phyloP scores from a whole-genome alignment of 2,797 vertebrate species.

The Atherinosoma microstoma region DNA sequence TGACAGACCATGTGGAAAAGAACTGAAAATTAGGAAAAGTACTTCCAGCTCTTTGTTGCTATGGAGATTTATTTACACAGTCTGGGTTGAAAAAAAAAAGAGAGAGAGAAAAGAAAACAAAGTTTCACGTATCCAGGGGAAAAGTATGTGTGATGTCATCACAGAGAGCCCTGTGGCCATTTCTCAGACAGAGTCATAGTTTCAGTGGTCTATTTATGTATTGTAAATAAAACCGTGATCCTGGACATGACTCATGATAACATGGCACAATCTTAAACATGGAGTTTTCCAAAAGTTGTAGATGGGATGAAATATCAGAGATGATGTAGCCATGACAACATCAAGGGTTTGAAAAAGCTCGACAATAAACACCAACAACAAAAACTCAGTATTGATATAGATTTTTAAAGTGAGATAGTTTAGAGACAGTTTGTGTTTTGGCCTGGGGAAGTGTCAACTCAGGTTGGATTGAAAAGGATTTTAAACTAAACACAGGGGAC shows the following conservation, averaged over 20 bases:
- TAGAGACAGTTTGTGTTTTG: not conserved
- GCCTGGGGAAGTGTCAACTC: not conserved
- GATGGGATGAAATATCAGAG: not conserved
- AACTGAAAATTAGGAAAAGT: not conserved
- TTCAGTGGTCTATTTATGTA: slow-evolving; percentile 58
- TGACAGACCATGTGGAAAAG: not conserved
- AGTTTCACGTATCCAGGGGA: slow-evolving; percentile 12
- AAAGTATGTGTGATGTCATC: slow-evolving; percentile 50
- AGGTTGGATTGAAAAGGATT: not conserved
- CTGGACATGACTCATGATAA: not conserved
- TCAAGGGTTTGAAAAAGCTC: not conserved
- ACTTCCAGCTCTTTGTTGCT: not conserved
- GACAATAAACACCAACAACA: not conserved
- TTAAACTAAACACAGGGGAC: not conserved
- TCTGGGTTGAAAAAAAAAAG: not conserved
- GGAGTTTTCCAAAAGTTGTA: not conserved
- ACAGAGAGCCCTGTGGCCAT: slow-evolving; percentile 8
- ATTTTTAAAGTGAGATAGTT: not conserved
- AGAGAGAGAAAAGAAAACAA: not conserved
- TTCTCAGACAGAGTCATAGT: slow-evolving; percentile 61
- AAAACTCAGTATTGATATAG: not conserved
- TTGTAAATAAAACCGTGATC: slow-evolving; percentile 16
- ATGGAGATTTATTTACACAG: slow-evolving; percentile 3
- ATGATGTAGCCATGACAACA: not conserved
- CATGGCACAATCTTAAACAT: slow-evolving; percentile 40